Conservation (phyloP, 2,888 invertebrate genomes). For the Marasmarcha lunaedactyla region DNA sequence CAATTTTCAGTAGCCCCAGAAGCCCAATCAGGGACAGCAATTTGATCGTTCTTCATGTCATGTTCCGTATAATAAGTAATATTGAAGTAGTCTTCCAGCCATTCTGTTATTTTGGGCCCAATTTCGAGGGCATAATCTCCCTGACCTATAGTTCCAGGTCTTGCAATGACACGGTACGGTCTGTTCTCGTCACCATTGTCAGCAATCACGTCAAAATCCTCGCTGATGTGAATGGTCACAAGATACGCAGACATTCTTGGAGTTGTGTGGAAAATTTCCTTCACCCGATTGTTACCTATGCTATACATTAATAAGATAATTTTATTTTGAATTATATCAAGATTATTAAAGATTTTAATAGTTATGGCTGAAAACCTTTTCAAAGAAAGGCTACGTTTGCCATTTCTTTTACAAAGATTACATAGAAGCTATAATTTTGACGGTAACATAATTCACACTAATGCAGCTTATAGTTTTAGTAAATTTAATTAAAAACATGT, state of each 20-base stretch:
- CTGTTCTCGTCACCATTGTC: slow-evolving; percentile 29
- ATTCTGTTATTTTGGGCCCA: slow-evolving; percentile 44
- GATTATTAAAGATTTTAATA: no score
- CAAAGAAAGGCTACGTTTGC: no score
- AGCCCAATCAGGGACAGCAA: slow-evolving; percentile 58
- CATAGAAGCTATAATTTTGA: no score
- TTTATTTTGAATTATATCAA: not conserved
- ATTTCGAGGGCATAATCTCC: slow-evolving; percentile 53
- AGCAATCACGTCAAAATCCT: slow-evolving; percentile 46
- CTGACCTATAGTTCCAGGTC: slow-evolving; percentile 43
- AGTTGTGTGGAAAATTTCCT: slow-evolving; percentile 65
- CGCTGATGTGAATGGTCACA: slow-evolving; percentile 76
- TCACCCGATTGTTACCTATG: slow-evolving; percentile 30
- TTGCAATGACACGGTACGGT: slow-evolving; percentile 49
- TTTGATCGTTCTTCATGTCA: slow-evolving; percentile 54
- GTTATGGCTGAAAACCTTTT: no score
- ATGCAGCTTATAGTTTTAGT: no score
- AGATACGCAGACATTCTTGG: slow-evolving; percentile 87
- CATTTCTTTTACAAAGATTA: no score
- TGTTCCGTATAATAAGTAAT: slow-evolving; percentile 40
- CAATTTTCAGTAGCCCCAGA: slow-evolving; percentile 64
- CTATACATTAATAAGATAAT: slow-evolving; percentile 19
- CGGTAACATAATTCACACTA: no score
- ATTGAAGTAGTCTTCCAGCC: slow-evolving; percentile 45
- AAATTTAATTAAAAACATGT: no score